phyloP scores from a whole-genome alignment of 2,113 vertebrate genomes.

The Lagopus leucura region DNA sequence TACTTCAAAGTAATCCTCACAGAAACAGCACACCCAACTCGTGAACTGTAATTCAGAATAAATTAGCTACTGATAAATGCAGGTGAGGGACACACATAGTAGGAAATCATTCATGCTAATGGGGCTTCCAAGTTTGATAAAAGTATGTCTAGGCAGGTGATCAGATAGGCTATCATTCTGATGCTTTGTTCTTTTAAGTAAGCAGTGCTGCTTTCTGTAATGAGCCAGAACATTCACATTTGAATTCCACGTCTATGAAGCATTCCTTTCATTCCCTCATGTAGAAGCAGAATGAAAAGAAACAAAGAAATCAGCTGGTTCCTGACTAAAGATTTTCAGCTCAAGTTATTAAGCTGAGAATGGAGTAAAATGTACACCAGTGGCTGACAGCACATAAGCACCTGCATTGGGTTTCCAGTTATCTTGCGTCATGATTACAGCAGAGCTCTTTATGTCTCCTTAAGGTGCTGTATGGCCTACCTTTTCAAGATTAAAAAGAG shows the following conservation, averaged over 20 bases:
- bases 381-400: not conserved
- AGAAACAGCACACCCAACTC: constrained; percentile 45
- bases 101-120: not conserved
- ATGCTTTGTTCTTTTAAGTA: not conserved
- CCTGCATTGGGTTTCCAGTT: not conserved
- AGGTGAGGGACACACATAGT: not conserved
- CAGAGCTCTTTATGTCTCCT: not conserved
- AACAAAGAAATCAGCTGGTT: constrained; percentile 44
- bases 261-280: constrained; percentile 79
- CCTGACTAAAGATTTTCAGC: not conserved
- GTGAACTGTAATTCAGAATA: constrained; percentile 57
- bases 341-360: not conserved
- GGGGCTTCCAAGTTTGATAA: constrained; percentile 14
- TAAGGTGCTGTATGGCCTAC: not conserved
- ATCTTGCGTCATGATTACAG: not conserved
- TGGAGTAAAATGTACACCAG: constrained; percentile 8
- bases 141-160: constrained; percentile 17
- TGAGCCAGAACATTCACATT: constrained; percentile 73
- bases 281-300: constrained; percentile 51
- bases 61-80: not conserved
- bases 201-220: constrained; percentile 66
- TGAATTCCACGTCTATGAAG: constrained; percentile 71
- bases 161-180: not conserved
- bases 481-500: not conserved
- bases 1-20: constrained; percentile 69